These are phyloP conservation scores for Drosophila multiciliata DNA, from an alignment of 2,888 invertebrate species.

Conservation along the genomic window DNA sequence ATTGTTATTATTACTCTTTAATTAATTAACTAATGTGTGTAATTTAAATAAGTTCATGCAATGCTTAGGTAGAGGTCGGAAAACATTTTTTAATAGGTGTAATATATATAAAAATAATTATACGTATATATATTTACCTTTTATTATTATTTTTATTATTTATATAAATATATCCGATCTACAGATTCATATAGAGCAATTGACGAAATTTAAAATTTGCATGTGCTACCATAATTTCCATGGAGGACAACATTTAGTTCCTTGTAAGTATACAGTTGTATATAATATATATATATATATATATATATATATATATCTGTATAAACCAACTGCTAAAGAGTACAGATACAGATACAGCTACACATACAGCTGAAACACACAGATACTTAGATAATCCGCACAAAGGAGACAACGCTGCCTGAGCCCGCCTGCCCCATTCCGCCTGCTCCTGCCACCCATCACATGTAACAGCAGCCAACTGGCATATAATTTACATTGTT, in stretches of 20 bases:
- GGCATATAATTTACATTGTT: slow-evolving; percentile 80
- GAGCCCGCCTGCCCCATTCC: background rate
- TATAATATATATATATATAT: background rate
- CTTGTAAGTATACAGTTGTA: slow-evolving; percentile 28
- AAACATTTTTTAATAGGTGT: background rate
- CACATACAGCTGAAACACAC: slow-evolving; percentile 6
- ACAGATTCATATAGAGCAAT: background rate
- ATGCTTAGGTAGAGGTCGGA: background rate
- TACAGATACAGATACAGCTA: slow-evolving; percentile 11
- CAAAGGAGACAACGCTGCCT: slow-evolving; percentile 44
- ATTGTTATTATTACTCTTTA: background rate
- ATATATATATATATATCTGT: slow-evolving; percentile 7
- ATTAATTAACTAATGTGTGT: slow-evolving; percentile 7
- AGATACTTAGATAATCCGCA: slow-evolving; percentile 25
- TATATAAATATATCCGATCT: background rate
- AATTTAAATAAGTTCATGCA: slow-evolving; percentile 9
- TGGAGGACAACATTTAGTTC: slow-evolving; percentile 12
- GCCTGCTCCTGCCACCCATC: background rate
- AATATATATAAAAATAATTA: background rate
- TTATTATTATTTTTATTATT: too few relatives aligned
- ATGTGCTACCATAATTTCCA: slow-evolving; percentile 12
- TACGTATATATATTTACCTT: background rate
- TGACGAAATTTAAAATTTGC: slow-evolving; percentile 12
- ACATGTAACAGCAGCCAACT: slow-evolving; percentile 56
- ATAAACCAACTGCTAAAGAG: background rate